Conservation (phyloP, 1,140 invertebrate species). For the Conus betulinus region DNA sequence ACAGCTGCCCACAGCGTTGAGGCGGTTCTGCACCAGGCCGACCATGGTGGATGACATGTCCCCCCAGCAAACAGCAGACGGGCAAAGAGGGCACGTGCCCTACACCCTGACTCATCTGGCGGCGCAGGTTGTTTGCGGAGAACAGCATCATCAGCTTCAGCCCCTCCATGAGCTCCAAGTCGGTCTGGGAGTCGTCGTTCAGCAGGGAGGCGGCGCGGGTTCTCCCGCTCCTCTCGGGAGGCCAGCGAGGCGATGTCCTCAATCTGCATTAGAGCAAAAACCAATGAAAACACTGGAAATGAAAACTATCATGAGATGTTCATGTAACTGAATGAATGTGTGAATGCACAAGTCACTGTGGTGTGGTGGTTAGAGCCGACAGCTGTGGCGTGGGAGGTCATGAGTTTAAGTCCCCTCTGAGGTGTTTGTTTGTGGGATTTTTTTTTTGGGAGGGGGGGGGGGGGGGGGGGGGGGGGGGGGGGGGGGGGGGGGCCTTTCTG, state of each 20-base stretch:
- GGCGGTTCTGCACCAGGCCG: slow-evolving; percentile 76
- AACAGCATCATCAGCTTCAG: slow-evolving; percentile 78
- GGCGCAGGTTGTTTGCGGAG: slow-evolving; percentile 66
- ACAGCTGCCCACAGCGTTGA: slow-evolving; percentile 75
- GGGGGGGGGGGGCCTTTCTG: too few species aligned
- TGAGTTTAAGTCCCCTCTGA: too few species aligned
- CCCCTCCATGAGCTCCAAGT: slow-evolving; percentile 77
- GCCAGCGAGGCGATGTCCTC: slow-evolving; percentile 65
- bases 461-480: too few species aligned
- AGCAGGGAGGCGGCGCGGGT: slow-evolving; percentile 71
- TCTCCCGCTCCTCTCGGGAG: slow-evolving; percentile 64
- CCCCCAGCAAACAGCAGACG: slow-evolving; percentile 76
- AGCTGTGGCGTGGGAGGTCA: too few species aligned
- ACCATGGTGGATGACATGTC: slow-evolving; percentile 74
- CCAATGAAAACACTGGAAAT: too few species aligned
- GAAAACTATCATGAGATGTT: too few species aligned
- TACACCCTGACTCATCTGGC: slow-evolving; percentile 57
- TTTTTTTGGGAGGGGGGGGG: too few species aligned
- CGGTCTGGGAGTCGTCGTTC: slow-evolving; percentile 72
- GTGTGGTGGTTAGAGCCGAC: too few species aligned
- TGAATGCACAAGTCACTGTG: too few species aligned
- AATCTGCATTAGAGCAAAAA: slow-evolving; percentile 48
- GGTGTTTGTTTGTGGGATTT: too few species aligned
- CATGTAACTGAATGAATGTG: too few species aligned
- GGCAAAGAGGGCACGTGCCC: slow-evolving; percentile 76